Conservation (phyloP, 2,797 vertebrate genomes). For the Cirrhinus mrigala region DNA sequence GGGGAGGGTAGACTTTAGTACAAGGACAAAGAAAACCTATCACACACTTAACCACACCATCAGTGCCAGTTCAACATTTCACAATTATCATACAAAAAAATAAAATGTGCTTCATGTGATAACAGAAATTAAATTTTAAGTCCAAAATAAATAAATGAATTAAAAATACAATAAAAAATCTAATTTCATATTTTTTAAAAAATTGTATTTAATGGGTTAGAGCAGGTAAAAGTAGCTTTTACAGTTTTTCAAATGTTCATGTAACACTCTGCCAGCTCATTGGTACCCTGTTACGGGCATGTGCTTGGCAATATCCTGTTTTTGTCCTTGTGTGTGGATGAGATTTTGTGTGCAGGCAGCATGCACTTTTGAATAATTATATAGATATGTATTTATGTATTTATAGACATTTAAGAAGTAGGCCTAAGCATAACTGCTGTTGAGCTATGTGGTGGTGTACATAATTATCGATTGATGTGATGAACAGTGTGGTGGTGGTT, state of each 20-base stretch:
- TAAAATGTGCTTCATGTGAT: background rate
- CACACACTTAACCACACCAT: background rate
- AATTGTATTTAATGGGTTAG: background rate
- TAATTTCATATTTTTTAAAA: too few relatives aligned
- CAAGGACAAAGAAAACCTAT: background rate
- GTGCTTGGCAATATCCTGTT: background rate
- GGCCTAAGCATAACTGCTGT: conserved; percentile 15
- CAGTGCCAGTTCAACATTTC: background rate
- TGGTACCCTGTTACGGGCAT: background rate
- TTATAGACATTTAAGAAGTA: conserved; percentile 20
- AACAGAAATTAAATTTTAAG: background rate
- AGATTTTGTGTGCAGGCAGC: conserved; percentile 3
- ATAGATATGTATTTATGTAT: conserved; percentile 8
- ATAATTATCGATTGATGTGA: conserved; percentile 54
- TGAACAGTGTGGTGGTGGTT: conserved; percentile 48
- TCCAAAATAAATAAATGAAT: too few relatives aligned
- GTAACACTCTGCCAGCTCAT: background rate
- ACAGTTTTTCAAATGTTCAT: background rate
- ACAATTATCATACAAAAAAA: background rate
- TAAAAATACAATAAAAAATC: too few relatives aligned
- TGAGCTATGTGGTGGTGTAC: conserved; percentile 50
- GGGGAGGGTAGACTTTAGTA: background rate
- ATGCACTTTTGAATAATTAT: background rate
- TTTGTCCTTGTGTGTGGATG: background rate
- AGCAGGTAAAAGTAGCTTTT: background rate